phyloP scores from a whole-genome alignment of 2,113 vertebrate genomes.

The Hippocampus barbouri region DNA sequence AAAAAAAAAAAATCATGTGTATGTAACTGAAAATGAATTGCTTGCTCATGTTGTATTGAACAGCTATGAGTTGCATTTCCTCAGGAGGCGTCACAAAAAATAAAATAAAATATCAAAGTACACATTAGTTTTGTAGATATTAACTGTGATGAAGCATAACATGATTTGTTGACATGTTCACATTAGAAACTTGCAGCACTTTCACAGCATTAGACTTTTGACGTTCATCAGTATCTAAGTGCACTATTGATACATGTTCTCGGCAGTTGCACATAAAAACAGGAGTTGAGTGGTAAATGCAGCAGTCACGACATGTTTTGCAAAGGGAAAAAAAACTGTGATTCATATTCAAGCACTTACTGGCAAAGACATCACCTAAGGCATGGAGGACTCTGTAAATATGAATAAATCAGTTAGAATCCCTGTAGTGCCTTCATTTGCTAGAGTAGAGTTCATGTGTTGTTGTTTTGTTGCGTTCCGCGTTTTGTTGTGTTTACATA shows the following conservation, averaged over 20 bases:
- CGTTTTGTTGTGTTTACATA: conserved; percentile 53
- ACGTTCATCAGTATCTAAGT: neutral
- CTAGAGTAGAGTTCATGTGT: conserved; percentile 26
- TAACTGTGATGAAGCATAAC: neutral
- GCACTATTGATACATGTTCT: neutral
- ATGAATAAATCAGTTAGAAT: conserved; percentile 62
- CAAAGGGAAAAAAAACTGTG: conserved; percentile 24
- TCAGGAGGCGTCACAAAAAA: neutral
- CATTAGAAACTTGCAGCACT: neutral
- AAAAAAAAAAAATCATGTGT: too few species aligned
- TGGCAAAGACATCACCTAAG: conserved; percentile 53
- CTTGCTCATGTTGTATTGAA: neutral
- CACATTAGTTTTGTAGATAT: neutral
- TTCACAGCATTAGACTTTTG: neutral
- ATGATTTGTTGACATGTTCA: neutral
- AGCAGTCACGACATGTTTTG: conserved; percentile 30
- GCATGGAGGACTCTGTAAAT: conserved; percentile 56
- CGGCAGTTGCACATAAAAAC: neutral
- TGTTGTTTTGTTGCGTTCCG: conserved; percentile 52
- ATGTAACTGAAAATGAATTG: too few species aligned
- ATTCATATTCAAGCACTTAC: conserved; percentile 67
- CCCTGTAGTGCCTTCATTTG: conserved; percentile 54
- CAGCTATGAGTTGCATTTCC: neutral
- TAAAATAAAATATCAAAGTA: neutral
- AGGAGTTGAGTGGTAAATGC: conserved; percentile 20